Evolutionary conservation across 2,113 vertebrate species (phyloP).

Genomic region (Mungos mungo): DNA sequence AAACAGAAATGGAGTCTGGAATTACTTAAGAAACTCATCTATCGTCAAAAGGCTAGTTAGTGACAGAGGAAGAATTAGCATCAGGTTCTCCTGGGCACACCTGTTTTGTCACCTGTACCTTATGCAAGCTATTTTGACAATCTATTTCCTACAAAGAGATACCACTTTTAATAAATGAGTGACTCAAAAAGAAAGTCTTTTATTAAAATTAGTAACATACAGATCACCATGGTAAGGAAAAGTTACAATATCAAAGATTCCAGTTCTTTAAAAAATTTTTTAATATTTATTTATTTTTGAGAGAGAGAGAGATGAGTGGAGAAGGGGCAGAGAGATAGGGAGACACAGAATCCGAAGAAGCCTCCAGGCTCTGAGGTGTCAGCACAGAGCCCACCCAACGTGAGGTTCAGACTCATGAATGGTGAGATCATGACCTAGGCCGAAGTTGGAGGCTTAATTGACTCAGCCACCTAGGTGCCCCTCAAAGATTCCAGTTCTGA

Average conservation of each 20-base stretch:
- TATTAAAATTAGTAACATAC: slow-evolving; percentile 34
- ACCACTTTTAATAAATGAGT: slow-evolving; percentile 10
- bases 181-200: not conserved
- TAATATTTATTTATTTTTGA: too few species aligned
- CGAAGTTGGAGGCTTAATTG: too few species aligned
- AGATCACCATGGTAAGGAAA: not conserved
- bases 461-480: too few species aligned
- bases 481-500: not conserved
- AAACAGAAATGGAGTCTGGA: not conserved
- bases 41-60: not conserved
- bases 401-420: too few species aligned
- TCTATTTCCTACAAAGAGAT: slow-evolving; percentile 14
- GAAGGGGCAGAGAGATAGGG: too few species aligned
- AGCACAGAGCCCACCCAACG: too few species aligned
- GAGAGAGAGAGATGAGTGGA: too few species aligned
- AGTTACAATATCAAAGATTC: not conserved
- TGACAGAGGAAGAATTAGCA: not conserved
- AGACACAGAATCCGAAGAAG: too few species aligned
- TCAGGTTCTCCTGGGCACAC: not conserved
- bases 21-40: not conserved
- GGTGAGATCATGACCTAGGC: too few species aligned
- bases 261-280: not conserved
- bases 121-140: not conserved
- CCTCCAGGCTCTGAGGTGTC: too few species aligned
- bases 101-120: not conserved